These are phyloP conservation scores for Machaerirhynchus nigripectus DNA, from an alignment of 2,113 vertebrate species.

Conservation along the genomic window DNA sequence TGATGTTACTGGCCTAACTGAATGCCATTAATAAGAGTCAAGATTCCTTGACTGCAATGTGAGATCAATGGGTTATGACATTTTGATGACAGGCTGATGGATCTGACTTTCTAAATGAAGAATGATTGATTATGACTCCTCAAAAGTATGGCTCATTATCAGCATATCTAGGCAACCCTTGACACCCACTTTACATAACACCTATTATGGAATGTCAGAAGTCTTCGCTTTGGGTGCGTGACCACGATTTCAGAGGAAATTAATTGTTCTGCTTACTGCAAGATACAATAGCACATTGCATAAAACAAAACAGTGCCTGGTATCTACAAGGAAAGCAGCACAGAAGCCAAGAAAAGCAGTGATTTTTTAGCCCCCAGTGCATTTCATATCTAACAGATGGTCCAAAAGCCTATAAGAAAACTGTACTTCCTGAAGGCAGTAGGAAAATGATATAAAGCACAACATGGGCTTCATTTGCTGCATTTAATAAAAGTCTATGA, in stretches of 20 bases:
- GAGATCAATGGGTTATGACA: conserved; percentile 60
- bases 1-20: neutral
- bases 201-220: neutral
- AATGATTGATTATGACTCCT: conserved; percentile 28
- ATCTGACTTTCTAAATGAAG: conserved; percentile 40
- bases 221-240: neutral
- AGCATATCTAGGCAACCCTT: neutral
- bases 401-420: neutral
- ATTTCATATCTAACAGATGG: neutral
- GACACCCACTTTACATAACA: conserved; percentile 17
- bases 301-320: neutral
- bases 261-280: neutral
- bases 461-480: neutral
- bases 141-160: conserved; percentile 30
- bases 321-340: neutral
- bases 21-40: neutral
- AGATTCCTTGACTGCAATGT: neutral
- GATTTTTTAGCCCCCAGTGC: neutral
- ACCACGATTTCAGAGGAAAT: neutral
- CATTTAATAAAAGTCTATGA: neutral
- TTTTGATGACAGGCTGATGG: conserved; percentile 41
- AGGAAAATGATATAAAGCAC: neutral
- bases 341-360: neutral
- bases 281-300: neutral
- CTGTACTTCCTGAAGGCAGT: neutral